phyloP scores from a whole-genome alignment of 2,113 vertebrate species.

The Lepisosteus osseus region DNA sequence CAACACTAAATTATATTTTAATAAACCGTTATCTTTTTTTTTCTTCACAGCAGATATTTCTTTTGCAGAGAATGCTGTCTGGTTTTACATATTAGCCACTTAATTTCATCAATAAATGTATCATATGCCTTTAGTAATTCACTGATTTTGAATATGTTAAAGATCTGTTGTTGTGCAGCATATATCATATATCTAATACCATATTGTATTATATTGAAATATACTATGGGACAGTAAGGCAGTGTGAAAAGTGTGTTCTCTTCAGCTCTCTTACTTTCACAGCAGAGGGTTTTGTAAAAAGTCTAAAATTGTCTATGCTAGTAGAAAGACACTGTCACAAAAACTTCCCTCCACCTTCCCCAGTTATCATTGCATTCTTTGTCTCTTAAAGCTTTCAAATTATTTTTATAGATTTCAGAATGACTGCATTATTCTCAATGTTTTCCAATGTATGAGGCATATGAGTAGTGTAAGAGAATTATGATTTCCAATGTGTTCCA shows the following conservation, averaged over 20 bases:
- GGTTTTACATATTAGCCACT: background rate
- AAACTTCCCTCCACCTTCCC: too few relatives aligned
- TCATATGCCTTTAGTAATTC: background rate
- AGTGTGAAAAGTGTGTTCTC: background rate
- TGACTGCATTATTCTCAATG: too few relatives aligned
- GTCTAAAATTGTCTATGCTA: too few relatives aligned
- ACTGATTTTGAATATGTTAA: background rate
- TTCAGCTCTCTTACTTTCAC: background rate
- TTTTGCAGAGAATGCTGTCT: background rate
- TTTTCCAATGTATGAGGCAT: too few relatives aligned
- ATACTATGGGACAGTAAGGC: background rate
- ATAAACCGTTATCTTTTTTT: constrained; percentile 2
- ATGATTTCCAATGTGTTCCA: too few relatives aligned
- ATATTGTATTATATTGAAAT: background rate
- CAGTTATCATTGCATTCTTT: too few relatives aligned
- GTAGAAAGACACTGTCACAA: too few relatives aligned
- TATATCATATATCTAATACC: background rate
- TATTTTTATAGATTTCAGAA: too few relatives aligned
- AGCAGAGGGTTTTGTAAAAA: too few relatives aligned
- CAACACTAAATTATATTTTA: constrained; percentile 4
- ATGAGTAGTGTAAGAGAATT: too few relatives aligned
- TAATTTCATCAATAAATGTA: constrained; percentile 2
- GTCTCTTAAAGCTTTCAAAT: too few relatives aligned
- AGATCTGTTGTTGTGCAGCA: background rate
- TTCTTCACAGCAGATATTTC: background rate